These are phyloP conservation scores for Cotesia vestalis DNA, from an alignment of 1,140 invertebrate species.

Conservation along the genomic window DNA sequence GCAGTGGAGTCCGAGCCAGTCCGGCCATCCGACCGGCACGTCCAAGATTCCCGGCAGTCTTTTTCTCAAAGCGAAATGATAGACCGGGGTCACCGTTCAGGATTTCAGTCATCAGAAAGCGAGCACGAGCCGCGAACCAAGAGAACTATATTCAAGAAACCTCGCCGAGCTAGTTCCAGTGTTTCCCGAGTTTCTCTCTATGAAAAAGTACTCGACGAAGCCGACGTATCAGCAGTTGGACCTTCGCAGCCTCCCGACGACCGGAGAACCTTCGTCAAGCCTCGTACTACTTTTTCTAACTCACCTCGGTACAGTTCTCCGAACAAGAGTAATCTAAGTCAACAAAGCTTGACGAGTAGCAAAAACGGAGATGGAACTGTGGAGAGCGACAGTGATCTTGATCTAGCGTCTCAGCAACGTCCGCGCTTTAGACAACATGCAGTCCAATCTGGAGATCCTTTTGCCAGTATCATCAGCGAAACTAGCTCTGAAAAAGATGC, in stretches of 20 bases:
- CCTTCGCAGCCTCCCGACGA: neutral
- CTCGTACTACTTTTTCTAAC: neutral
- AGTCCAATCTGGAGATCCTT: neutral
- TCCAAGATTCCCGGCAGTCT: neutral
- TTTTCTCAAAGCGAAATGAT: neutral
- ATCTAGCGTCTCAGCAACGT: no score
- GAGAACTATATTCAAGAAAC: constrained; percentile 14
- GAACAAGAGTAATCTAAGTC: no score
- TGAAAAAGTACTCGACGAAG: neutral
- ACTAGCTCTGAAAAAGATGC: neutral
- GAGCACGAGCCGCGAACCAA: constrained; percentile 10
- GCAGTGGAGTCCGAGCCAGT: constrained; percentile 9
- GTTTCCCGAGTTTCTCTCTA: neutral
- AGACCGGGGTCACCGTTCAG: neutral
- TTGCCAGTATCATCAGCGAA: neutral
- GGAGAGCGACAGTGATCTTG: neutral
- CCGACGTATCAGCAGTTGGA: neutral
- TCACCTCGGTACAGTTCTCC: no score
- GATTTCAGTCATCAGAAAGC: neutral
- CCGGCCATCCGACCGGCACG: neutral
- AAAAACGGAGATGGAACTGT: neutral
- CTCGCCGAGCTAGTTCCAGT: neutral
- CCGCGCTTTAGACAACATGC: neutral
- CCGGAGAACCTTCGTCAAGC: neutral
- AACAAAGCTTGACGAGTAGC: neutral